Conservation (phyloP, 2,888 invertebrate species). For the Deroplatys truncata region DNA sequence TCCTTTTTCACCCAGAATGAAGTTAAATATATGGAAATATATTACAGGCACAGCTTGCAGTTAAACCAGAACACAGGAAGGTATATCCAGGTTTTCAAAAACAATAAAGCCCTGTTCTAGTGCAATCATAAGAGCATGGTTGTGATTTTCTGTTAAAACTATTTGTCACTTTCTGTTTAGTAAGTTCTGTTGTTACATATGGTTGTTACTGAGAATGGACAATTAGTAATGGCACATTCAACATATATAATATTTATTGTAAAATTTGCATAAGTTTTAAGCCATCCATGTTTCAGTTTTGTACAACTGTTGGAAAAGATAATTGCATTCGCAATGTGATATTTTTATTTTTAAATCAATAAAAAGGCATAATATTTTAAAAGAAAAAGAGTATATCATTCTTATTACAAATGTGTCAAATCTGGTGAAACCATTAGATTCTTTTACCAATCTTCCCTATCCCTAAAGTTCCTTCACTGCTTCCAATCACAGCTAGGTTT, state of each 20-base stretch:
- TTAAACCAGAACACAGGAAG: background rate
- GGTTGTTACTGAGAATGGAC: background rate
- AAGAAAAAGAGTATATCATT: background rate
- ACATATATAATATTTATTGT: background rate
- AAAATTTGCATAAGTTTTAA: background rate
- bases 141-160: background rate
- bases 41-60: background rate
- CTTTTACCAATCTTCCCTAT: too few relatives aligned
- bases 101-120: background rate
- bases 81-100: background rate
- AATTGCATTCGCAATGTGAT: background rate
- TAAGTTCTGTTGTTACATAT: background rate
- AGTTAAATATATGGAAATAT: too few relatives aligned
- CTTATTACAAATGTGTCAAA: too few relatives aligned
- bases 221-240: background rate
- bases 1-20: too few relatives aligned
- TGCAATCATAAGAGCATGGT: background rate
- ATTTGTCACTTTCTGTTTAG: background rate
- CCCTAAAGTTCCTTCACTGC: too few relatives aligned
- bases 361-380: background rate
- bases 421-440: too few relatives aligned
- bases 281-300: background rate
- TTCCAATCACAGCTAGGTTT: too few relatives aligned
- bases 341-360: background rate
- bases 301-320: background rate